Evolutionary conservation across 1,140 invertebrate species (phyloP), one percentile per base, ranked within the genome.

Genomic region (Aporrectodea caliginosa): DNA sequence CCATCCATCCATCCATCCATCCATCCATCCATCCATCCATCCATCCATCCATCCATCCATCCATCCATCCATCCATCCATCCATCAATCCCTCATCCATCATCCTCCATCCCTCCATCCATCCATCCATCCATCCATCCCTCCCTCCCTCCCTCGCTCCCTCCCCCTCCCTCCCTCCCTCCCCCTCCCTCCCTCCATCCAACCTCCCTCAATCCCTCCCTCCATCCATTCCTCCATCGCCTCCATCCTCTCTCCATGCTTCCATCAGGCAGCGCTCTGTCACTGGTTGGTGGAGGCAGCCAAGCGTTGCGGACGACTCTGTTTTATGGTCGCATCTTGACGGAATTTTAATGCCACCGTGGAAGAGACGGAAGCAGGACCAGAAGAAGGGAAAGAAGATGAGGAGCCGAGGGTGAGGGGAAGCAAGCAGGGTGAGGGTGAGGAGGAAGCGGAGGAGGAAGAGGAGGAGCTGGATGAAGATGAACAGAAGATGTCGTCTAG

Each of bases 41-140:
- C 69, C 69, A 70, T 70, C 69, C 69, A 70, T 70, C 69, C 69
- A 70, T 70, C 69, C 69, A 70, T 70, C 69, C 69, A 70, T 70
- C 69, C 69, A 70, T 68, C 58, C 58, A 68, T 70, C 69, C 69
- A 70, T 70, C 69, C 69, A 70, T 70, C 69, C 69, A 70, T 70
- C 69, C 69, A 70, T 70, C 69, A n/a, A 2, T 69, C 69, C 69
- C 1, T 69, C 69, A 70, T 70, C 69, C 69, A 70, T 70, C 69
- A 14, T 16, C 14, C 14, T 68, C 73, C 30, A 0, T 74, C 30
- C 73, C 12, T 32, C 72, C 72, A 73, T 12, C 31, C 73, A 74
- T 1, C 12, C 73, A 30, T 31, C 73, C 35, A 1, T 74, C 73
- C 35, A 1, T 74, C 73, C 35, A 1, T 58, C n/a, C 33, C 16